phyloP scores from a whole-genome alignment of 2,113 vertebrate species.

The Vombatus ursinus region DNA sequence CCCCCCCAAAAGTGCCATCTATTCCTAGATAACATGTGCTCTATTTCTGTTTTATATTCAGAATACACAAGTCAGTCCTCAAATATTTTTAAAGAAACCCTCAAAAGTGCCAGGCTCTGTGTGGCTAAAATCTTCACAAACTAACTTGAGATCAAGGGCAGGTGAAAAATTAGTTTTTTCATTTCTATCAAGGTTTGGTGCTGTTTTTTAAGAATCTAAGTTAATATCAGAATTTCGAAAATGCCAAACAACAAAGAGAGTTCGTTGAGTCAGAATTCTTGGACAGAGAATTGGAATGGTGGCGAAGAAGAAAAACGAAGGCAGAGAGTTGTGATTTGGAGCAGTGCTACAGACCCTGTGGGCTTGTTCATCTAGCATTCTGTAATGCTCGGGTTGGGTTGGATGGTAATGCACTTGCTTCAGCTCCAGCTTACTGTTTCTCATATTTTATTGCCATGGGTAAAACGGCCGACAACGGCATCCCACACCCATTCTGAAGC shows the following conservation, averaged over 20 bases:
- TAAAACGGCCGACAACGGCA: constrained; percentile 60
- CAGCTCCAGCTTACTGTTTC: constrained; percentile 64
- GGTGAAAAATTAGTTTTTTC: constrained; percentile 18
- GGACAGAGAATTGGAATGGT: constrained; percentile 65
- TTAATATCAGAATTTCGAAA: constrained; percentile 54
- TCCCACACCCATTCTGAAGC: constrained; percentile 29
- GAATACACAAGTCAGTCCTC: constrained; percentile 24
- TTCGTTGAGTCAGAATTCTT: constrained; percentile 69
- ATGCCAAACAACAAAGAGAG: constrained; percentile 64
- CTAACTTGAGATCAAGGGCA: constrained; percentile 22
- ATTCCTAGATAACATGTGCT: background rate
- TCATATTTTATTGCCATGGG: constrained; percentile 57
- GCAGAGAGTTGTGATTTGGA: constrained; percentile 75
- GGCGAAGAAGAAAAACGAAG: constrained; percentile 74
- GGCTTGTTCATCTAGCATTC: constrained; percentile 78
- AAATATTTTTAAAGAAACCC: background rate
- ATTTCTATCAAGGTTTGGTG: background rate
- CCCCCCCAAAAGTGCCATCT: constrained; percentile 16
- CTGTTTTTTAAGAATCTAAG: constrained; percentile 40
- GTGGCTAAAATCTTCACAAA: background rate
- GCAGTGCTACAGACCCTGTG: constrained; percentile 74
- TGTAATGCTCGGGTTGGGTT: constrained; percentile 69
- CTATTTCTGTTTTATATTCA: background rate
- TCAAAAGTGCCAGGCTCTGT: background rate
- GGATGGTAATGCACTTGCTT: constrained; percentile 67